Evolutionary conservation across 1,140 invertebrate genomes (phyloP).

Genomic region (Leucophenga varia): DNA sequence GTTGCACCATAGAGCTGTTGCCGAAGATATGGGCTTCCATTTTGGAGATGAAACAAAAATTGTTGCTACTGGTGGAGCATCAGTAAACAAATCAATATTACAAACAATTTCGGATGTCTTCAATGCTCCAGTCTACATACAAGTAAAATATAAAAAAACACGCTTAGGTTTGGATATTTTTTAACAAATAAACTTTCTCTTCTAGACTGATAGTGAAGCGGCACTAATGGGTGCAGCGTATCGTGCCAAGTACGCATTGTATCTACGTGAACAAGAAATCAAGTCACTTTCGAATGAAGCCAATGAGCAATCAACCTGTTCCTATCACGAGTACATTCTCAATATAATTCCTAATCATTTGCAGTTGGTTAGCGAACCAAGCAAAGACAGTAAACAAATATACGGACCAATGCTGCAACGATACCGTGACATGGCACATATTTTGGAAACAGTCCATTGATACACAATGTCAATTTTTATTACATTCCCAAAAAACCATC

Average conservation of each 20-base stretch:
- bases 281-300: neutral
- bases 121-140: slow-evolving; percentile 83
- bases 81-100: slow-evolving; percentile 76
- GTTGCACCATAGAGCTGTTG: slow-evolving; percentile 76
- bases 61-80: slow-evolving; percentile 90
- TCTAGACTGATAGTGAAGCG: slow-evolving; percentile 75
- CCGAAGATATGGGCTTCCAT: slow-evolving; percentile 78
- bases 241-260: slow-evolving; percentile 71
- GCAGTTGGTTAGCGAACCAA: slow-evolving; percentile 63
- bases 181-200: slow-evolving; percentile 3
- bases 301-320: slow-evolving; percentile 3
- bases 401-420: slow-evolving; percentile 66
- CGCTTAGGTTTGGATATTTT: too few relatives aligned
- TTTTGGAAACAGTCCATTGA: slow-evolving; percentile 23
- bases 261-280: slow-evolving; percentile 21
- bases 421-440: slow-evolving; percentile 59
- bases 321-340: slow-evolving; percentile 42
- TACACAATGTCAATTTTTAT: too few relatives aligned
- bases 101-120: slow-evolving; percentile 92
- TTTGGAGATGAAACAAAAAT: slow-evolving; percentile 60
- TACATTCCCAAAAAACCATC: too few relatives aligned
- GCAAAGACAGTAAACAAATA: slow-evolving; percentile 65
- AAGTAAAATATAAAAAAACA: too few relatives aligned
- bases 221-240: slow-evolving; percentile 82
- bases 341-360: slow-evolving; percentile 37